Conservation (phyloP, 2,797 vertebrate genomes). For the Chelon labrosus region DNA sequence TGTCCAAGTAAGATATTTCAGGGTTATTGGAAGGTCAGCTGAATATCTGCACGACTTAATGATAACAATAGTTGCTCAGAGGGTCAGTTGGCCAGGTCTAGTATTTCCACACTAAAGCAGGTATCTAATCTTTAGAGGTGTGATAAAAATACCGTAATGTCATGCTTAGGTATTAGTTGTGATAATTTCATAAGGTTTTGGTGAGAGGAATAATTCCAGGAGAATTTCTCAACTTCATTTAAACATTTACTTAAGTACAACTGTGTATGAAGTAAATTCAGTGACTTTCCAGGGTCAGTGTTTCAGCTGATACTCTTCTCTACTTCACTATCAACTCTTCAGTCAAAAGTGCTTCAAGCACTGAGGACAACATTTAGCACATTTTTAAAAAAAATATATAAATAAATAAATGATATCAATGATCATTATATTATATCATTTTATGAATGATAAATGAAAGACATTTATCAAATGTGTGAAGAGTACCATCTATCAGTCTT, state of each 20-base stretch:
- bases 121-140: conserved; percentile 64
- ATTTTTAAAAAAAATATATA: not conserved
- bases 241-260: conserved; percentile 40
- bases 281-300: conserved; percentile 45
- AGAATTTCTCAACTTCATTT: conserved; percentile 25
- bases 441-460: not conserved
- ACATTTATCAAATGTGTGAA: not conserved
- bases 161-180: conserved; percentile 24
- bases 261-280: not conserved
- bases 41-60: conserved; percentile 67
- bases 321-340: not conserved
- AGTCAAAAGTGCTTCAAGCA: not conserved
- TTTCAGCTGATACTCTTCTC: conserved; percentile 31
- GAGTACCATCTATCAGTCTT: not conserved
- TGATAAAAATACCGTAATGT: conserved; percentile 52
- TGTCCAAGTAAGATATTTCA: conserved; percentile 48
- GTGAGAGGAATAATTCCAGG: not conserved
- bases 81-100: conserved; percentile 46
- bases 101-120: conserved; percentile 46
- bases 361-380: not conserved
- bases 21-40: conserved; percentile 78
- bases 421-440: too few relatives aligned
- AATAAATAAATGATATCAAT: too few relatives aligned
- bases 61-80: conserved; percentile 69
- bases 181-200: conserved; percentile 1